A percentile compares a stretch with the other conserved stretches of the same genome.
phyloP scores from a whole-genome alignment of 1,140 invertebrate species.

The Holotrichia oblita region DNA sequence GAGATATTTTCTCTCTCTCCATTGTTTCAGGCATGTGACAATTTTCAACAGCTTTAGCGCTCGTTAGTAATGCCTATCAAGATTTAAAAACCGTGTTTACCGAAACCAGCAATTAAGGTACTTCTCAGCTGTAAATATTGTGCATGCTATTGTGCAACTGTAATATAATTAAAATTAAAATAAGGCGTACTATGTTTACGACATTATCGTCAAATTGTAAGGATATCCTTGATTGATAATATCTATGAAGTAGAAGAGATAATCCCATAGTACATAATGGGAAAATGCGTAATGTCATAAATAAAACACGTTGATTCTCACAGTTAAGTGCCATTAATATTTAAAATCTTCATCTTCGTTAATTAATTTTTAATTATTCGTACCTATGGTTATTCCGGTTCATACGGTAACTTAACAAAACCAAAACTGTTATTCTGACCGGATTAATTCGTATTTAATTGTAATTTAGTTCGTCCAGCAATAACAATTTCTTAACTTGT shows the following conservation, averaged over 20 bases:
- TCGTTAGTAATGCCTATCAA: neutral
- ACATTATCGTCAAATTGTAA: conserved; percentile 13
- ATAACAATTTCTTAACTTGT: neutral
- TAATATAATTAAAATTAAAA: neutral
- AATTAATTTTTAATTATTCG: neutral
- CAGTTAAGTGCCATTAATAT: neutral
- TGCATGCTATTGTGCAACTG: neutral
- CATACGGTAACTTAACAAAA: neutral
- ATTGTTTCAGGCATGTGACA: neutral
- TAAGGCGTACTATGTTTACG: neutral
- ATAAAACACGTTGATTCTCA: neutral
- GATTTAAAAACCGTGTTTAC: neutral
- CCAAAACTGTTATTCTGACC: neutral
- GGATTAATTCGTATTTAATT: neutral
- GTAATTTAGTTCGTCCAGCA: neutral
- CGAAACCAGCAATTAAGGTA: neutral
- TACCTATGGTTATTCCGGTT: neutral
- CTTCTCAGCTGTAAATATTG: neutral
- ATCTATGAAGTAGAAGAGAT: neutral
- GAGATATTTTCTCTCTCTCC: neutral
- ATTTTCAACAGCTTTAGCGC: neutral
- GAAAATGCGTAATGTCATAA: neutral
- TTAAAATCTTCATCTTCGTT: neutral
- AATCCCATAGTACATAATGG: neutral
- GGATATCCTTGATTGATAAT: conserved; percentile 31